These are phyloP conservation scores for Takifugu ocellatus DNA, from an alignment of 2,797 vertebrate genomes.

Conservation along the genomic window DNA sequence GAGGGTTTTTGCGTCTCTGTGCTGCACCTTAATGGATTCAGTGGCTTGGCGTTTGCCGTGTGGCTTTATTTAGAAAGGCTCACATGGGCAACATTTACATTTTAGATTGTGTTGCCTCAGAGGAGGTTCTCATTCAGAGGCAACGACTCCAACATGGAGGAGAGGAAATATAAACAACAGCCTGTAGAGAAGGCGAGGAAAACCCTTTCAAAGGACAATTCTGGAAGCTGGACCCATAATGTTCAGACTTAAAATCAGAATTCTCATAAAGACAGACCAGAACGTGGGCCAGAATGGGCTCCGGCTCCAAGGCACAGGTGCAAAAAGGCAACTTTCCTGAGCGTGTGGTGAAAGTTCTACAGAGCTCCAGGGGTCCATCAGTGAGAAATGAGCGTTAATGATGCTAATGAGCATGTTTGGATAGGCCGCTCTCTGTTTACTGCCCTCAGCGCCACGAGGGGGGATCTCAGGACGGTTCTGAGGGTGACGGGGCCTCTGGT, in stretches of 20 bases:
- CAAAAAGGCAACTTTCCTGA: not conserved
- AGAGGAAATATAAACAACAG: not conserved
- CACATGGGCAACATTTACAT: slow-evolving; percentile 46
- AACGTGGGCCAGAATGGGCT: too few relatives aligned
- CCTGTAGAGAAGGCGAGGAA: too few relatives aligned
- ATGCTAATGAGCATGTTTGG: slow-evolving; percentile 72
- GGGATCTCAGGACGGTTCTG: slow-evolving; percentile 35
- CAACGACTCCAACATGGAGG: not conserved
- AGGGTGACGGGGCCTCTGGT: slow-evolving; percentile 25
- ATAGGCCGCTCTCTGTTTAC: slow-evolving; percentile 34
- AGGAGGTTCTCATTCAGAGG: slow-evolving; percentile 1
- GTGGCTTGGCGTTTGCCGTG: not conserved
- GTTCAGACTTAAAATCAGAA: not conserved
- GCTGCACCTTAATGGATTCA: slow-evolving; percentile 57
- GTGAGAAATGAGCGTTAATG: slow-evolving; percentile 68
- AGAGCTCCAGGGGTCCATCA: slow-evolving; percentile 55
- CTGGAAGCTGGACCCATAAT: too few relatives aligned
- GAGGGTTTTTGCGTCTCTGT: slow-evolving; percentile 61
- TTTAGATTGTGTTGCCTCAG: slow-evolving; percentile 35
- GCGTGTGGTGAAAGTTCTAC: slow-evolving; percentile 58
- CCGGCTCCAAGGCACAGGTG: too few relatives aligned
- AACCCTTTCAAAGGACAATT: too few relatives aligned
- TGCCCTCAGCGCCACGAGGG: slow-evolving; percentile 32
- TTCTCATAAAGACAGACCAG: too few relatives aligned
- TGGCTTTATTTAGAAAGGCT: slow-evolving; percentile 47